A percentile compares a stretch with the other conserved stretches of the same genome.
Conservation (phyloP, 2,113 vertebrate genomes). For the Paramisgurnus dabryanus region DNA sequence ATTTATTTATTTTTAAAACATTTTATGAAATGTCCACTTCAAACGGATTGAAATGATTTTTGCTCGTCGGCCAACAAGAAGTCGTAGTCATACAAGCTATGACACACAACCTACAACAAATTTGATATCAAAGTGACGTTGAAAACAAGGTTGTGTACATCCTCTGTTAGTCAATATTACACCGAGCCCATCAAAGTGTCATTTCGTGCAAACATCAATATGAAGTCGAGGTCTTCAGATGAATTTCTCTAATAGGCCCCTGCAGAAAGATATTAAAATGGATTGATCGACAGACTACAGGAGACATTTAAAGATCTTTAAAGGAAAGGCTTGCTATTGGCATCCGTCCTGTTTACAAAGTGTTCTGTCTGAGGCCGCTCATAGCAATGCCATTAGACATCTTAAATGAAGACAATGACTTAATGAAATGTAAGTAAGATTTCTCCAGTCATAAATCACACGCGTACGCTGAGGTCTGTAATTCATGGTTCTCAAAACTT, state of each 20-base stretch:
- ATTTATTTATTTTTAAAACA: too few species aligned
- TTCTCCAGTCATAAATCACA: conserved; percentile 14
- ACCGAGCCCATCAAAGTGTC: conserved; percentile 61
- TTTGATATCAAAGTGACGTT: neutral
- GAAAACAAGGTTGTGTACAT: neutral
- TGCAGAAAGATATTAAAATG: conserved; percentile 46
- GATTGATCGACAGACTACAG: conserved; percentile 60
- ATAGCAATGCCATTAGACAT: conserved; percentile 4
- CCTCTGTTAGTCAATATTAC: conserved; percentile 59
- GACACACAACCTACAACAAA: neutral
- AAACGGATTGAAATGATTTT: neutral
- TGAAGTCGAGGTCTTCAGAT: conserved; percentile 57
- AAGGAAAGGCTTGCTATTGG: conserved; percentile 22
- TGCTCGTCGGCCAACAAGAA: neutral
- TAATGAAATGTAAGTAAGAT: conserved; percentile 24
- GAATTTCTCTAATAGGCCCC: conserved; percentile 58
- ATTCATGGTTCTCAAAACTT: too few species aligned
- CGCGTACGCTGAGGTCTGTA: neutral
- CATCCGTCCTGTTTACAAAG: conserved; percentile 11
- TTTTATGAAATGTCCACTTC: neutral
- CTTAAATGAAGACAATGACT: conserved; percentile 13
- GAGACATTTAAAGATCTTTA: conserved; percentile 33
- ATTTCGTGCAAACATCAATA: conserved; percentile 67
- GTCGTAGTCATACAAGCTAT: neutral
- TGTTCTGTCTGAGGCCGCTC: neutral